phyloP scores from a whole-genome alignment of 1,140 invertebrate genomes.

The Delia radicum region DNA sequence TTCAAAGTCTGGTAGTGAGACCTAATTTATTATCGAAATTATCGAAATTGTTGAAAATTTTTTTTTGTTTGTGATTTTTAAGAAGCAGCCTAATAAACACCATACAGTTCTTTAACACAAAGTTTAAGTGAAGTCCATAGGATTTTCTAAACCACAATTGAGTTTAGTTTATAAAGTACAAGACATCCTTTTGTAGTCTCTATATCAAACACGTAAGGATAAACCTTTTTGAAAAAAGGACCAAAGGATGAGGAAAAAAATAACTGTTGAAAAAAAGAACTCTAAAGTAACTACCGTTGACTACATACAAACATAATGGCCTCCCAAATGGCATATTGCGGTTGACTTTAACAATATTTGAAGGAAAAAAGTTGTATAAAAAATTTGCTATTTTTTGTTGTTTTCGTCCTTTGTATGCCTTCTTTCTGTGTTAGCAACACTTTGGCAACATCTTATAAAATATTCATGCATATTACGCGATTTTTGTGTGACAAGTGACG shows the following conservation, averaged over 20 bases:
- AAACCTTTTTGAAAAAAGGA: background rate
- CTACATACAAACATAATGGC: background rate
- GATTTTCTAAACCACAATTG: conserved; percentile 9
- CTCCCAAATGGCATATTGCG: conserved; percentile 1
- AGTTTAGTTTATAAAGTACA: background rate
- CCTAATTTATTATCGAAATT: too few species aligned
- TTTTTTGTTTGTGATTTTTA: too few species aligned
- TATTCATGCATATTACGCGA: conserved; percentile 20
- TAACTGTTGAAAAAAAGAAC: background rate
- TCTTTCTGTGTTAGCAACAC: background rate
- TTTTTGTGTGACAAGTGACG: conserved; percentile 11
- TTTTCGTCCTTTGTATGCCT: background rate
- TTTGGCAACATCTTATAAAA: background rate
- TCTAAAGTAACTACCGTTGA: background rate
- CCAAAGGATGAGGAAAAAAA: background rate
- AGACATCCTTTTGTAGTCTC: conserved; percentile 4
- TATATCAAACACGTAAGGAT: background rate
- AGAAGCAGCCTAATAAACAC: too few species aligned
- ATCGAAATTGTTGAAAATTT: too few species aligned
- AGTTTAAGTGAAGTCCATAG: conserved; percentile 7
- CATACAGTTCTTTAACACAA: conserved; percentile 14
- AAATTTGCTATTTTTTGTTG: background rate
- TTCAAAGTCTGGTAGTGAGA: too few species aligned
- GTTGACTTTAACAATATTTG: background rate
- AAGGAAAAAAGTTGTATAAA: background rate